Conservation (phyloP, 1,140 invertebrate species). For the Saxidomus purpurata region DNA sequence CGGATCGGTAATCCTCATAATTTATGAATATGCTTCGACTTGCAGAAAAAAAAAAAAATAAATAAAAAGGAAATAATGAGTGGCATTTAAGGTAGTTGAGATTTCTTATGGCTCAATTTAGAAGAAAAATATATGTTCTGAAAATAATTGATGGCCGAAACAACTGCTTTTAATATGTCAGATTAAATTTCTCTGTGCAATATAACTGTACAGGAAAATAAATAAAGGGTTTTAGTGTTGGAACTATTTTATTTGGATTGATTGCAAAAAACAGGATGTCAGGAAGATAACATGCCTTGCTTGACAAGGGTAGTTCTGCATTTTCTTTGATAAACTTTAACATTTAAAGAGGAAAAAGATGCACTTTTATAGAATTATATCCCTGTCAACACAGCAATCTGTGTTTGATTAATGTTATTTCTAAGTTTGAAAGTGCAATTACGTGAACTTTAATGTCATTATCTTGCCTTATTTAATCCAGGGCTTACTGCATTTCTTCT, state of each 20-base stretch:
- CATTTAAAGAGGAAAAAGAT: not conserved
- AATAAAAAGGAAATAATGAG: too few relatives aligned
- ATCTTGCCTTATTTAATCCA: constrained; percentile 14
- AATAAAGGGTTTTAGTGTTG: not conserved
- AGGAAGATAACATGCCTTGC: not conserved
- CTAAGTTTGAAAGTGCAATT: constrained; percentile 13
- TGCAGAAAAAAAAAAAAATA: too few relatives aligned
- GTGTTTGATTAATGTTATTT: constrained; percentile 21
- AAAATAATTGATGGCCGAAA: too few relatives aligned
- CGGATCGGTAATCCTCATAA: too few relatives aligned
- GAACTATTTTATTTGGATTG: not conserved
- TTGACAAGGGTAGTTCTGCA: not conserved
- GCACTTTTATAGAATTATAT: not conserved
- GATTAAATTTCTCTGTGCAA: too few relatives aligned
- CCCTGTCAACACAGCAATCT: constrained; percentile 16
- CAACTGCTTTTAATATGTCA: too few relatives aligned
- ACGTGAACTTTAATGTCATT: constrained; percentile 15
- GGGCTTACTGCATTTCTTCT: not conserved
- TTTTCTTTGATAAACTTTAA: not conserved
- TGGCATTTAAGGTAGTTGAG: too few relatives aligned
- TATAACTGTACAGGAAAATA: not conserved
- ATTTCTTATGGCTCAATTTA: too few relatives aligned
- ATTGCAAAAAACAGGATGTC: not conserved
- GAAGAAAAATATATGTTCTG: too few relatives aligned
- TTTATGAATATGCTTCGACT: too few relatives aligned